Conservation (phyloP, 1,140 invertebrate species). For the Aleiodes sp. region DNA sequence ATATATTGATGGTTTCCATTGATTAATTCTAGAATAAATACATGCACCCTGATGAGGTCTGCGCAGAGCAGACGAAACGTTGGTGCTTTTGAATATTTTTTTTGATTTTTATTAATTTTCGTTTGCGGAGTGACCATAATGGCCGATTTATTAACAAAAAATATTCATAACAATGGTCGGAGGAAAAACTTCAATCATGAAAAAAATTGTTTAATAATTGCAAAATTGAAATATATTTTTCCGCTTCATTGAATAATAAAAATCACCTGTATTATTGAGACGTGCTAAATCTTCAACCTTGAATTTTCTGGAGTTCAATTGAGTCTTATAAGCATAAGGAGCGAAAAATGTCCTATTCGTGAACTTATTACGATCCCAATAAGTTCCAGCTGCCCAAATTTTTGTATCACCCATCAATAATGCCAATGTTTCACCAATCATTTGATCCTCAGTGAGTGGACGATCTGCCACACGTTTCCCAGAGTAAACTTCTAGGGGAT, state of each 20-base stretch:
- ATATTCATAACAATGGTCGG: no score
- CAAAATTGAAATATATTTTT: constrained; percentile 33
- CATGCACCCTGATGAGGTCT: no score
- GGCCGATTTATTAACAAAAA: no score
- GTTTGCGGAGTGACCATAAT: no score
- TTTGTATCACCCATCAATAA: constrained; percentile 90
- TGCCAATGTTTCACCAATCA: constrained; percentile 92
- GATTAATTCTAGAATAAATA: no score
- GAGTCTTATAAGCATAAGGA: constrained; percentile 91
- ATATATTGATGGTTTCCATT: no score
- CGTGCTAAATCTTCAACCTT: constrained; percentile 88
- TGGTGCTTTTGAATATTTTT: no score
- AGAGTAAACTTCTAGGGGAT: constrained; percentile 93
- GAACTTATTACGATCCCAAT: constrained; percentile 97
- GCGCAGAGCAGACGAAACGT: no score
- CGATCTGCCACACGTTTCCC: constrained; percentile 89
- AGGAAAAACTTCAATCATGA: no score
- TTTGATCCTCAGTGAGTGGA: constrained; percentile 91
- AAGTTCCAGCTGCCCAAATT: constrained; percentile 91
- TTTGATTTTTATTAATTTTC: no score
- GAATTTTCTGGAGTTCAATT: constrained; percentile 83
- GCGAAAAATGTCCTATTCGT: constrained; percentile 92
- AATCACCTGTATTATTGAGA: constrained; percentile 77
- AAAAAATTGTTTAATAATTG: neutral
- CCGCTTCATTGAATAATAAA: constrained; percentile 30